Conservation (phyloP, 2,797 vertebrate species). For the Sciurus vulgaris region DNA sequence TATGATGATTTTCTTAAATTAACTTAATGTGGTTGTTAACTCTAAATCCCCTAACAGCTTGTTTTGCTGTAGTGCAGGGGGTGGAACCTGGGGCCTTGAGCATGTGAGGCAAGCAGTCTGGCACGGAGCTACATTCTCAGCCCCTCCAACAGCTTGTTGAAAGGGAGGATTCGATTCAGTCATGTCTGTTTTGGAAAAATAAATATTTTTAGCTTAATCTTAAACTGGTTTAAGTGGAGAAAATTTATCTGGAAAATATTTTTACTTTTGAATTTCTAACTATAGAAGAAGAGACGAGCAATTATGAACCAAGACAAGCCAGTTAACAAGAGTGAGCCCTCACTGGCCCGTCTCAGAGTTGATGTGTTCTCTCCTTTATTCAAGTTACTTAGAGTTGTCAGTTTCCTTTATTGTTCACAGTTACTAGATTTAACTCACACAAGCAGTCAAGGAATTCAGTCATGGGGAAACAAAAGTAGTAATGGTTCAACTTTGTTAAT, state of each 20-base stretch:
- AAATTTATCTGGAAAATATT: background rate
- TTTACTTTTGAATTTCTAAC: background rate
- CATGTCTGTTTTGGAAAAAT: background rate
- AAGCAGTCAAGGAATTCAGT: background rate
- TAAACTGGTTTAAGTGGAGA: background rate
- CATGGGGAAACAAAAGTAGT: conserved; percentile 39
- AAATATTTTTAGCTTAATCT: conserved; percentile 16
- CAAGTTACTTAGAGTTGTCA: background rate
- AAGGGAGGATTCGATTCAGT: background rate
- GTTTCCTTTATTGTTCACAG: background rate
- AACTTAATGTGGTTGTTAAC: conserved; percentile 21
- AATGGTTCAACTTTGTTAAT: background rate
- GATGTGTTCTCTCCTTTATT: background rate
- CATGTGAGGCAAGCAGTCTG: background rate
- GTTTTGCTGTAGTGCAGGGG: too few species aligned
- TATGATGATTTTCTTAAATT: conserved; percentile 49
- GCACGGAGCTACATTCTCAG: too few species aligned
- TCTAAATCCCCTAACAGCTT: conserved; percentile 10
- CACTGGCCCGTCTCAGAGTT: background rate
- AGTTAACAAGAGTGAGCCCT: background rate
- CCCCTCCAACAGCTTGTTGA: background rate
- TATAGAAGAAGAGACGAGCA: conserved; percentile 6
- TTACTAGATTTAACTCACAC: conserved; percentile 12
- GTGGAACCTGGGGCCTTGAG: background rate
- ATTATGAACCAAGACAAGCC: conserved; percentile 16